phyloP scores from a whole-genome alignment of 2,797 vertebrate genomes.

The Miopithecus talapoin region DNA sequence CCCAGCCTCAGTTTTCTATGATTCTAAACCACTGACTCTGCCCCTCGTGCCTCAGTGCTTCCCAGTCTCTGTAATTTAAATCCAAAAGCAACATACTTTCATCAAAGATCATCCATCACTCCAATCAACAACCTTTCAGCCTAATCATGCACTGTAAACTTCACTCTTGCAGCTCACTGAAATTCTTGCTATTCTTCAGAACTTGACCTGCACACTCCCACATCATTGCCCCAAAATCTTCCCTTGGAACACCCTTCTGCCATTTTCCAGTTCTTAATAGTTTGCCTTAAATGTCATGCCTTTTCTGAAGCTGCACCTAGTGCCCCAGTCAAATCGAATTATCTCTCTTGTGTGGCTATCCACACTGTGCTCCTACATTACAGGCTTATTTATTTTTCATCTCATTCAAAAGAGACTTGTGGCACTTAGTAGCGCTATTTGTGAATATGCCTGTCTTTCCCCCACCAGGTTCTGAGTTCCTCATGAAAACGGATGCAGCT shows the following conservation, averaged over 20 bases:
- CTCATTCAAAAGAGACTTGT: conserved; percentile 24
- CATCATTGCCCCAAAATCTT: neutral
- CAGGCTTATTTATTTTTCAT: neutral
- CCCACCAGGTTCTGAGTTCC: neutral
- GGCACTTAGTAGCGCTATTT: neutral
- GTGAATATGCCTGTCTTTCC: neutral
- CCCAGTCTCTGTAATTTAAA: neutral
- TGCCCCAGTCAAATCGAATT: neutral
- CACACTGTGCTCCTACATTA: neutral
- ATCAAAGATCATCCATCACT: neutral
- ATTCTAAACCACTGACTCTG: neutral
- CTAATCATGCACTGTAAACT: neutral
- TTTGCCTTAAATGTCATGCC: neutral
- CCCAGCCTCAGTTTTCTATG: neutral
- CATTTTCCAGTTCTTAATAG: neutral
- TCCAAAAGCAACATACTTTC: neutral
- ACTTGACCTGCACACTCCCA: neutral
- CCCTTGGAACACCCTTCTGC: neutral
- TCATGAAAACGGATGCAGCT: neutral
- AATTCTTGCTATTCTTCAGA: neutral
- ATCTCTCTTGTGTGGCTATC: neutral
- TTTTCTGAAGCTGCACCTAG: neutral
- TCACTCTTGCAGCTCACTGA: neutral
- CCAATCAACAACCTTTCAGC: neutral
- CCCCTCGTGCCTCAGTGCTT: neutral